These are phyloP conservation scores for Catostylus mosaicus DNA, from an alignment of 30 jellyfish, hydroid and myxozoan species.

Conservation along the genomic window DNA sequence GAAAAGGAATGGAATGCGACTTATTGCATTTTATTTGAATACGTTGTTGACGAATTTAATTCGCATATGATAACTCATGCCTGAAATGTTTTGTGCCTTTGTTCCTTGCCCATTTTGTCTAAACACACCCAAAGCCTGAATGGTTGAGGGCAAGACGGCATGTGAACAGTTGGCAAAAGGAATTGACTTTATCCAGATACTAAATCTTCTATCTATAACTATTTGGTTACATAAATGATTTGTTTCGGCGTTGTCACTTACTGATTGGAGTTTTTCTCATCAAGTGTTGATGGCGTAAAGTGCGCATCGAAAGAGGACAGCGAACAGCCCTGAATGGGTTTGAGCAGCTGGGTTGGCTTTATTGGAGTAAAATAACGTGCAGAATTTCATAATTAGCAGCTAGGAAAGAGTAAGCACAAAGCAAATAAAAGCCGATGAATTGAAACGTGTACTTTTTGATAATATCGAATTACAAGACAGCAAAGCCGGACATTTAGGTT, in stretches of 20 bases:
- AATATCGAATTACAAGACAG: constrained; percentile 13
- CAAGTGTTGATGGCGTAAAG: no score
- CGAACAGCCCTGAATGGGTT: no score
- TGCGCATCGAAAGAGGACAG: no score
- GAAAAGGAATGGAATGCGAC: constrained; percentile 34
- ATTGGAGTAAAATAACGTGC: background rate
- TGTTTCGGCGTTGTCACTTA: no score
- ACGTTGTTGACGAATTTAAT: constrained; percentile 1
- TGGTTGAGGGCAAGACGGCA: no score
- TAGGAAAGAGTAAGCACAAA: constrained; percentile 19
- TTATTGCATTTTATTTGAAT: constrained; percentile 38
- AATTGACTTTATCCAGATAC: no score
- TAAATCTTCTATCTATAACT: no score
- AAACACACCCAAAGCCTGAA: constrained; percentile 79
- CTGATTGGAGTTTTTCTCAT: no score
- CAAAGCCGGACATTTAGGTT: background rate
- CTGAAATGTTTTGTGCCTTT: constrained; percentile 55
- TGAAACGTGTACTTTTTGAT: background rate
- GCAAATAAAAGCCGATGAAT: constrained; percentile 24
- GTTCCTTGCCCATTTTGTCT: constrained; percentile 8
- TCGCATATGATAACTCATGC: constrained; percentile 75
- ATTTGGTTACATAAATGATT: no score
- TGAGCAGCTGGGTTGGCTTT: background rate
- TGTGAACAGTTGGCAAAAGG: no score
- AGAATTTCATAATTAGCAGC: constrained; percentile 19